A percentile compares a stretch with the other conserved stretches of the same genome.
phyloP scores from a whole-genome alignment of 92 coral and sea anemone genomes.

The Blastomussa wellsi region DNA sequence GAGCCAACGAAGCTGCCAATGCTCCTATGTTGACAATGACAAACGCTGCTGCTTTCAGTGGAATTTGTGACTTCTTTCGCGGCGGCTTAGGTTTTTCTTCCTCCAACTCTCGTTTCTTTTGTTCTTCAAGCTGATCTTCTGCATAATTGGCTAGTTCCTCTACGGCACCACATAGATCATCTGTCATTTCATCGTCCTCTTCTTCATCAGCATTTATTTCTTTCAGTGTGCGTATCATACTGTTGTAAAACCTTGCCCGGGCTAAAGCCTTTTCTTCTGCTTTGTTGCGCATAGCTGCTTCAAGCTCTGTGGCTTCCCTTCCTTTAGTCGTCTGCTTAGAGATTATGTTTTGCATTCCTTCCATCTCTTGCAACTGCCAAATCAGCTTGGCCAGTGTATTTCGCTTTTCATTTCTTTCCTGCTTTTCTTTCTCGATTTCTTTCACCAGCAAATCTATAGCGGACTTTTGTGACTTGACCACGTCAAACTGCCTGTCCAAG shows the following conservation, averaged over 20 bases:
- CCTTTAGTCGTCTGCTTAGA: conserved; percentile 47
- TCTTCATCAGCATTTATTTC: conserved; percentile 63
- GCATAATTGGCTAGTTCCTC: conserved; percentile 71
- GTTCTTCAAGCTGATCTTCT: conserved; percentile 48
- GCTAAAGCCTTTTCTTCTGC: conserved; percentile 75
- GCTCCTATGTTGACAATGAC: conserved; percentile 45
- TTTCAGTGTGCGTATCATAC: conserved; percentile 61
- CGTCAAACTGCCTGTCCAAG: conserved; percentile 79
- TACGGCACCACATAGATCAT: conserved; percentile 66
- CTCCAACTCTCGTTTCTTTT: conserved; percentile 22
- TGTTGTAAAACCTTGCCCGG: conserved; percentile 64
- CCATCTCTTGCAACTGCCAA: conserved; percentile 81
- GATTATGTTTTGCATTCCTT: conserved; percentile 75
- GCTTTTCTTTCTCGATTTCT: conserved; percentile 83
- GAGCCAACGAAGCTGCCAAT: conserved; percentile 55
- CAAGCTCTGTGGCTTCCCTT: conserved; percentile 47
- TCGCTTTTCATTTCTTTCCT: conserved; percentile 70
- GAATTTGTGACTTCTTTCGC: conserved; percentile 20
- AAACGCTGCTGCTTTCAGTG: conserved; percentile 48
- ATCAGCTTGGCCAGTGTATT: conserved; percentile 77
- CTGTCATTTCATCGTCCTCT: conserved; percentile 60
- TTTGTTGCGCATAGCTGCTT: conserved; percentile 46
- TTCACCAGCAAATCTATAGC: conserved; percentile 82
- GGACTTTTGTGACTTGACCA: conserved; percentile 75
- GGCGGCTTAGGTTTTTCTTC: conserved; percentile 35